These are phyloP conservation scores for Pheosia tremula DNA, from an alignment of 2,888 invertebrate species.

Conservation along the genomic window DNA sequence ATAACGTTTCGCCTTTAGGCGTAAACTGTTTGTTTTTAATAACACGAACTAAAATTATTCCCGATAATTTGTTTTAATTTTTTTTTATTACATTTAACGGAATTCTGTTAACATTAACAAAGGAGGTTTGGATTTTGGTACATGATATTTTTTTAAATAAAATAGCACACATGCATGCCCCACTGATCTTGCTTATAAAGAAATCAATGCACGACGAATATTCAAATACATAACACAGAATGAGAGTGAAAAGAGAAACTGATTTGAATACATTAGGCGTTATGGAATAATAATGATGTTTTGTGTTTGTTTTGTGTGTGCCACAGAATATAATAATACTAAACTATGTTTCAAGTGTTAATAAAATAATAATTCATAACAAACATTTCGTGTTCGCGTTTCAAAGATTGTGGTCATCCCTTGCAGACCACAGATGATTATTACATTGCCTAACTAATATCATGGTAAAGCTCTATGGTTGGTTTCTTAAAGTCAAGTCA, in stretches of 20 bases:
- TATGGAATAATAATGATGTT: slow-evolving; percentile 14
- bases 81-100: too few species aligned
- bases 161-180: not conserved
- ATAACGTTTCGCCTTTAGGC: too few species aligned
- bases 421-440: too few species aligned
- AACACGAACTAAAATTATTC: not conserved
- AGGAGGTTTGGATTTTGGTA: not conserved
- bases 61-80: too few species aligned
- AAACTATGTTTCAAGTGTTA: too few species aligned
- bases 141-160: not conserved
- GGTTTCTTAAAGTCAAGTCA: too few species aligned
- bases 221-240: slow-evolving; percentile 18
- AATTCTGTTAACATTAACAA: not conserved
- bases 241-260: slow-evolving; percentile 30
- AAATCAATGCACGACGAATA: slow-evolving; percentile 23
- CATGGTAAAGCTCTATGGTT: too few species aligned
- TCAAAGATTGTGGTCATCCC: too few species aligned
- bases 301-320: slow-evolving; percentile 11
- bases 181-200: slow-evolving; percentile 23
- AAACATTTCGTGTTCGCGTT: too few species aligned
- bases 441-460: too few species aligned
- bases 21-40: not conserved
- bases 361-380: too few species aligned
- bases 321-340: not conserved
- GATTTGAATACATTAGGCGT: slow-evolving; percentile 18